Base-by-base conservation (phyloP, 2,113 vertebrate genomes). In the Calidris pygmaea region DNA sequence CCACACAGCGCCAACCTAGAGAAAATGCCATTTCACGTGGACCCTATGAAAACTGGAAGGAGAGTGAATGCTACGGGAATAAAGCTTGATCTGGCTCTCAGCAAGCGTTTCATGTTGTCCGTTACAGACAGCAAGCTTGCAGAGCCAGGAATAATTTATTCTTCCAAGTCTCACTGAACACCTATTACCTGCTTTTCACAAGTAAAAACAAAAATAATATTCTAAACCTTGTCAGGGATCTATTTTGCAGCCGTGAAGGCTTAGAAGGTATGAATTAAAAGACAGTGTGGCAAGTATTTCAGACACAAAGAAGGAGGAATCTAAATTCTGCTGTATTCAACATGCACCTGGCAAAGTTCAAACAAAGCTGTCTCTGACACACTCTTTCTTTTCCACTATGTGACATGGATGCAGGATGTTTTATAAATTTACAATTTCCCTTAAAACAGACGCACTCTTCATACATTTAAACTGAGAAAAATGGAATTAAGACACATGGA, bases 401-500 rank as follows among this genome's bases (percentile, higher is more conserved):
- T 10, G 16, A 29, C 17, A 30, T 8, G 20, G 56, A 80, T 39
- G 21, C 0, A 18, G 17, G 34, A 53, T 23, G 22, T 53, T 78
- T 50, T 48, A 53, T 32, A 90, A 84, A 65, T 12, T 12, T 5
- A 56, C 72, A 48, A 32, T 14, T 62, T 22, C n/a, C 43, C 63
- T 72, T 62, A 43, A 70, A 93, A 43, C 52, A 90, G 83, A 59
- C 55, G 41, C 58, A 59, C 6, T 29, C 86, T 74, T 71, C 74
- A 56, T 41, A 53, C 12, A 5, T 74, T 93, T 80, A 58, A 91
- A 32, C 85, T 65, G 39, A 10, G 84, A 72, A 93, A 92, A 93
- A 15, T 39, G 65, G 55, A 97, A 97, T 93, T 87, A 93, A 97
- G 93, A 85, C 35, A 66, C 80, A 94, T 47, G 71, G 41, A 68